Evolutionary conservation across 2,888 invertebrate species (phyloP), one percentile per base, ranked within the genome.

Genomic region (Nemotelus nigrinus): DNA sequence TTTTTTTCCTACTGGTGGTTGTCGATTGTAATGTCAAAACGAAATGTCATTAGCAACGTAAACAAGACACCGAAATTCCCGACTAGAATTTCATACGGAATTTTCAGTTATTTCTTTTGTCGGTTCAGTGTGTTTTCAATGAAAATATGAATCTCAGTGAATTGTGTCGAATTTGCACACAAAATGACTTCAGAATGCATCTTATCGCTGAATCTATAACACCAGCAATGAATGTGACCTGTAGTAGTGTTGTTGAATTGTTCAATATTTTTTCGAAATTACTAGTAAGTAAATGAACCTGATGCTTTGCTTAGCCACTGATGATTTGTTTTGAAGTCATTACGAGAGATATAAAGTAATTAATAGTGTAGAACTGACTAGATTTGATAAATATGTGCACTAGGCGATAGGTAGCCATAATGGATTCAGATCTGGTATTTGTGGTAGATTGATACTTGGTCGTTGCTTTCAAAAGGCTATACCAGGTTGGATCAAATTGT

Each of bases 11-110:
- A 43, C 63, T 25, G 25, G 8, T 63, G 8, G 0, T 39, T n/a
- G 50, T 67, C 44, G 8, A 48, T 50, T 25, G 3, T 55, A 70
- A 55, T 53, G 70, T 70, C 70, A 70, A 70, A 43, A 53, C 41
- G 70, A 70, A 70, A 70, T 70, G 70, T 70, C 70, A 70, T 8
- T 10, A 43, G 43, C 55, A 70, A 70, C 70, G 70, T 70, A 70
- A 70, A 70, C 70, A 70, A 70, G 70, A 55, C 8, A 55, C 47
- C 41, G 3, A 53, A 70, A 43, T 55, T 70, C 55, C 44, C 41
- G 60, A 70, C 7, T 25, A 63, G 7, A 41, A 55, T 65, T 53
- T 4, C 3, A 53, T 43, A 53, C 55, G 63, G 43, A 6, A 58
- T 55, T 55, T 41, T 60, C 44, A 6, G 44, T 53, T 8, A 43